Evolutionary conservation across 2,113 vertebrate species (phyloP).

Genomic region (Embiotoca jacksoni): DNA sequence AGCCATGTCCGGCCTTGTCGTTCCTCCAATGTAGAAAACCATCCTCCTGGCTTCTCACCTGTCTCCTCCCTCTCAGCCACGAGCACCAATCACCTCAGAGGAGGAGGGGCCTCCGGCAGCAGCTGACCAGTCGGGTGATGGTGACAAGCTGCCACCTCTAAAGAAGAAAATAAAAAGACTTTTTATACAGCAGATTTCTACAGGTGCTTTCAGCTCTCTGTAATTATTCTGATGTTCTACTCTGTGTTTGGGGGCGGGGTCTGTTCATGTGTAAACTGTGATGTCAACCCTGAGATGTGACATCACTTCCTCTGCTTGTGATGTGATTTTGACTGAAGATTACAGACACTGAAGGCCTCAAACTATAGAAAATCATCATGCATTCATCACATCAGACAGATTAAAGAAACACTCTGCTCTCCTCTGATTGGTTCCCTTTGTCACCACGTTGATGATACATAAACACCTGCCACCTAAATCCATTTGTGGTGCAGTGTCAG

Average conservation of each 20-base stretch:
- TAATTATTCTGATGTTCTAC: slow-evolving; percentile 17
- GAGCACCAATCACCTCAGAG: slow-evolving; percentile 69
- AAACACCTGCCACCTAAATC: no score
- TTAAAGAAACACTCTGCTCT: no score
- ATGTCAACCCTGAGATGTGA: slow-evolving; percentile 31
- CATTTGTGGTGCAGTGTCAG: no score
- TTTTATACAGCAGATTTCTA: slow-evolving; percentile 33
- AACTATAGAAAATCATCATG: no score
- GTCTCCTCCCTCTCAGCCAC: slow-evolving; percentile 36
- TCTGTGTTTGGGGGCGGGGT: slow-evolving; percentile 20
- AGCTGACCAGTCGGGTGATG: slow-evolving; percentile 5
- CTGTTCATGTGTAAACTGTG: slow-evolving; percentile 13
- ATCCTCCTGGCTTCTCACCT: slow-evolving; percentile 80
- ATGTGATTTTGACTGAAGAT: slow-evolving; percentile 7
- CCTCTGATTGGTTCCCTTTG: no score
- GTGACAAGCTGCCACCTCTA: background rate
- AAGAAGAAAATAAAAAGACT: slow-evolving; percentile 22
- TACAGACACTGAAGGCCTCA: background rate
- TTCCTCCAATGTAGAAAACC: slow-evolving; percentile 93
- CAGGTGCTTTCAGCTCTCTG: slow-evolving; percentile 22
- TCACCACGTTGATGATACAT: no score
- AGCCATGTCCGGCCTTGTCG: slow-evolving; percentile 98
- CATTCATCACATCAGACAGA: no score
- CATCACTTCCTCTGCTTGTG: slow-evolving; percentile 34
- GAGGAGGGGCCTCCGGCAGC: slow-evolving; percentile 18